A percentile compares a stretch with the other conserved stretches of the same genome.
These are phyloP conservation scores for Tenthredo livida DNA, from an alignment of 2,888 invertebrate species.

Conservation along the genomic window DNA sequence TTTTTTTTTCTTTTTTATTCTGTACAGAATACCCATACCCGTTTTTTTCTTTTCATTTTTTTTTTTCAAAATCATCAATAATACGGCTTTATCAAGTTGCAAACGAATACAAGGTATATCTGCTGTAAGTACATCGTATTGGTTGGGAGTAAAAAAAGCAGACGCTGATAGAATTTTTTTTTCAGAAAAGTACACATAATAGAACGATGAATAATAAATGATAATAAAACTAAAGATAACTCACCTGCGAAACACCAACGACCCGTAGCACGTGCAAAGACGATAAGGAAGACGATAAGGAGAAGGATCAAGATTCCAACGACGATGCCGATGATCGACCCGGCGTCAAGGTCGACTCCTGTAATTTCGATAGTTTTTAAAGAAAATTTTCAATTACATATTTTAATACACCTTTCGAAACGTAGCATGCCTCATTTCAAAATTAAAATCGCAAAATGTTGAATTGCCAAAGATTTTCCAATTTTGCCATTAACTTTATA, in stretches of 20 bases:
- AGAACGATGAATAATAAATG: constrained; percentile 24
- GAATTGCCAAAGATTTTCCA: neutral
- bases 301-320: constrained; percentile 85
- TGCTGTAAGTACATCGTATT: constrained; percentile 2
- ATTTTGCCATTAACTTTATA: neutral
- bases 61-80: neutral
- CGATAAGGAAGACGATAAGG: constrained; percentile 82
- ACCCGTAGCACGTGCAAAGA: constrained; percentile 89
- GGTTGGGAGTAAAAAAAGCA: constrained; percentile 39
- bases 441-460: neutral
- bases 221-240: constrained; percentile 73
- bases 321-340: constrained; percentile 89
- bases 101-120: constrained; percentile 11
- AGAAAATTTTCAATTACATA: neutral
- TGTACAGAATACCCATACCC: neutral
- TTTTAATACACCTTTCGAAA: neutral
- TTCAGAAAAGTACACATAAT: constrained; percentile 23
- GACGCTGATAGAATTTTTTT: constrained; percentile 40
- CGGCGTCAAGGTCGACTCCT: constrained; percentile 87
- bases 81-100: constrained; percentile 10
- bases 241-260: constrained; percentile 94
- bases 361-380: constrained; percentile 61
- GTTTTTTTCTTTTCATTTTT: neutral
- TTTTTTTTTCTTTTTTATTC: neutral
- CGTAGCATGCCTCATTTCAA: neutral